Percentiles rank a stretch among this genome's conserved stretches.
phyloP scores from a whole-genome alignment of 2,113 vertebrate genomes.

The Podarcis cretensis region DNA sequence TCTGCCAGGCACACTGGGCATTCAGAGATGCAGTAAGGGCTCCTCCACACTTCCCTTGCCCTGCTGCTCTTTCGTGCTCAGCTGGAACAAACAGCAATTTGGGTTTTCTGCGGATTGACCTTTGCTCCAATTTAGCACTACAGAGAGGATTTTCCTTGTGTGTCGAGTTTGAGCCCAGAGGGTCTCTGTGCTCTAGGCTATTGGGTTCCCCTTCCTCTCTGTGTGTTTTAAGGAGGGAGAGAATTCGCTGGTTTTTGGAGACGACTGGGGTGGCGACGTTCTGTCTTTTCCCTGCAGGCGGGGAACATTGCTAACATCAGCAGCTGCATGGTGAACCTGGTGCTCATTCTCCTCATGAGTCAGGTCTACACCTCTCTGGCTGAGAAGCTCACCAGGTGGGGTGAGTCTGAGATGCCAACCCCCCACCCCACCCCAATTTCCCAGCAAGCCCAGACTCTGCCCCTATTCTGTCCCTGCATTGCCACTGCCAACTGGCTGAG shows the following conservation, averaged over 20 bases:
- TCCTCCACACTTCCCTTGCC: too few relatives aligned
- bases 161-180: too few relatives aligned
- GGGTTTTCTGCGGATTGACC: too few relatives aligned
- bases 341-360: conserved; percentile 81
- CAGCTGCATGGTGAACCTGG: conserved; percentile 80
- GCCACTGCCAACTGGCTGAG: not conserved
- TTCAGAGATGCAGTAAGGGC: too few relatives aligned
- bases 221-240: not conserved
- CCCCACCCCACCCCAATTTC: not conserved
- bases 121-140: too few relatives aligned
- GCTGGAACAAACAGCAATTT: too few relatives aligned
- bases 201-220: too few relatives aligned
- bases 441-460: too few relatives aligned
- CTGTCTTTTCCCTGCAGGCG: conserved; percentile 61
- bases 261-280: not conserved
- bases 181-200: too few relatives aligned
- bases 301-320: conserved; percentile 83
- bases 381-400: conserved; percentile 83
- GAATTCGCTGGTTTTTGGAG: not conserved
- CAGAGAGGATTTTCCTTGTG: too few relatives aligned
- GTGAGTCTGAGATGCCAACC: conserved; percentile 58
- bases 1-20: not conserved
- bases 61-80: too few relatives aligned
- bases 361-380: conserved; percentile 81
- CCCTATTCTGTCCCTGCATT: too few relatives aligned